Evolutionary conservation across 2,888 invertebrate genomes (phyloP).

Genomic region (Epistrophella euchroma): DNA sequence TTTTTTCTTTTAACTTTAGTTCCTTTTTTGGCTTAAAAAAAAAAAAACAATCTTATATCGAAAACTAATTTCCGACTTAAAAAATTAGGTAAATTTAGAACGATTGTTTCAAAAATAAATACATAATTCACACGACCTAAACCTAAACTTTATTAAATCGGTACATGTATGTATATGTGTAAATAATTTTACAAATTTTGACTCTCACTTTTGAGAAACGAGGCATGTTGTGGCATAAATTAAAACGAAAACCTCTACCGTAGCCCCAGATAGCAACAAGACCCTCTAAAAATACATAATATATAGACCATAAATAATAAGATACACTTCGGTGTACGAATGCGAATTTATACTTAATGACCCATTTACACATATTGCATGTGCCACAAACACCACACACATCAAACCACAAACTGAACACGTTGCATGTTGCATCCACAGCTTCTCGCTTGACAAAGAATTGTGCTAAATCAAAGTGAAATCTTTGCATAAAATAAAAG

Average conservation of each 20-base stretch:
- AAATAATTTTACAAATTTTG: not conserved
- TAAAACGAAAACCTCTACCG: not conserved
- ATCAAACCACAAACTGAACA: conserved; percentile 57
- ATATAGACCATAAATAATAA: conserved; percentile 27
- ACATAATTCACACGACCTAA: too few species aligned
- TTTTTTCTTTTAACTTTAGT: too few species aligned
- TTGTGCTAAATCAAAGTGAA: conserved; percentile 22
- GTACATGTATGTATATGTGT: too few species aligned
- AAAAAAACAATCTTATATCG: too few species aligned
- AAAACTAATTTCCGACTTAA: too few species aligned
- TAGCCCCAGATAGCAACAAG: not conserved
- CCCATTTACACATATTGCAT: conserved; percentile 13
- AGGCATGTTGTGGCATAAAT: conserved; percentile 22
- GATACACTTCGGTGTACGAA: conserved; percentile 12
- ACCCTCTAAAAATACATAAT: conserved; percentile 16
- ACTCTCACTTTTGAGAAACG: not conserved
- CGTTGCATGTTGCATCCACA: conserved; percentile 50
- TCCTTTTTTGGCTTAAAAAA: too few species aligned
- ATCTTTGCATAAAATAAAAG: conserved; percentile 29
- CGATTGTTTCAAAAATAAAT: too few species aligned
- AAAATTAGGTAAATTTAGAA: too few species aligned
- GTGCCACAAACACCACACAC: conserved; percentile 20
- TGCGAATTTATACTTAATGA: not conserved
- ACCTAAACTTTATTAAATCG: too few species aligned
- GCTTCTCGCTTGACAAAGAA: conserved; percentile 27